Percentiles rank a stretch among this genome's conserved stretches.
Evolutionary conservation across 2,113 vertebrate genomes (phyloP).

Genomic region (Apaloderma vittatum): DNA sequence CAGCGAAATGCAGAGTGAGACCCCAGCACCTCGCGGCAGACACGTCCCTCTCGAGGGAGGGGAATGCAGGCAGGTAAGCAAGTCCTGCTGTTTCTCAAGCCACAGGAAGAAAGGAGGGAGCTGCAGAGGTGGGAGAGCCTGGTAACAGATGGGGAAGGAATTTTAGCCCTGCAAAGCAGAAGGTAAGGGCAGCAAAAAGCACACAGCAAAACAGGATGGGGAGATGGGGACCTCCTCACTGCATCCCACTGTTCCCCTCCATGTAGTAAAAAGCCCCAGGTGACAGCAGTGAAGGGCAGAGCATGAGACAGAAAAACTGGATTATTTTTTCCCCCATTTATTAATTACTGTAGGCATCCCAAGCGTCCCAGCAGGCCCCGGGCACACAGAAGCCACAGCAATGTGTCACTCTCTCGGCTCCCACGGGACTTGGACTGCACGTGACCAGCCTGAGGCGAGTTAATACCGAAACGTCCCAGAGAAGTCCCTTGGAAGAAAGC

Average conservation of each 20-base stretch:
- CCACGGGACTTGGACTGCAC: neutral
- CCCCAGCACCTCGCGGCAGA: neutral
- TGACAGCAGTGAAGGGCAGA: conserved; percentile 10
- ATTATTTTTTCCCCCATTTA: neutral
- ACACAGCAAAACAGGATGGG: neutral
- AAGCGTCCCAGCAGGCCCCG: neutral
- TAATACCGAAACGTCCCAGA: neutral
- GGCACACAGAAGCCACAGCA: neutral
- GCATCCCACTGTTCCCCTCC: neutral
- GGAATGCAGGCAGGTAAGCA: neutral
- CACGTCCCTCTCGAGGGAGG: neutral
- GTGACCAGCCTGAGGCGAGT: neutral
- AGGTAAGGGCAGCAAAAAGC: neutral
- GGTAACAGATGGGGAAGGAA: neutral
- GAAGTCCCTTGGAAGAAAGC: neutral
- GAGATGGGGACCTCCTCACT: neutral
- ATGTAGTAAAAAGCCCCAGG: neutral
- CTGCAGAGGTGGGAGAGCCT: neutral
- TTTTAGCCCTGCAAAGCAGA: neutral
- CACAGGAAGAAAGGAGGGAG: neutral
- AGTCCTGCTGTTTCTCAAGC: neutral
- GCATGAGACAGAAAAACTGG: neutral
- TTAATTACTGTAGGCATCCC: conserved; percentile 17
- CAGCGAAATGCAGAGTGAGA: neutral
- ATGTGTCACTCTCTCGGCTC: neutral